Conservation (phyloP, 1,140 invertebrate species). For the Platyscapa corneri region DNA sequence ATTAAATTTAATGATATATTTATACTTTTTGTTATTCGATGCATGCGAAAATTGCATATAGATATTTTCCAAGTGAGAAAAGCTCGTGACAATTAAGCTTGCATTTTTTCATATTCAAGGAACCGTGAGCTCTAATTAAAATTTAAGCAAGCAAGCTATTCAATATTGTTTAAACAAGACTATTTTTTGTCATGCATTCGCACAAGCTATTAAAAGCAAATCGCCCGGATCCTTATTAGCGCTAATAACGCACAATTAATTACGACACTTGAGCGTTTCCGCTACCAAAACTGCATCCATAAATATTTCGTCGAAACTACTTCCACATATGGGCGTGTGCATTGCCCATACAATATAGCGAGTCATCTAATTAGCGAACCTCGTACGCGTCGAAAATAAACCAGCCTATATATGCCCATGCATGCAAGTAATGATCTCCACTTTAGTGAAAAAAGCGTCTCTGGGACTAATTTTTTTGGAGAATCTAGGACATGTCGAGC, state of each 20-base stretch:
- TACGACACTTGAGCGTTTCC: not conserved
- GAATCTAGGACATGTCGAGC: conserved; percentile 19
- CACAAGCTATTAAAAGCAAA: conserved; percentile 18
- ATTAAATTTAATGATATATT: no score
- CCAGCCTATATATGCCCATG: not conserved
- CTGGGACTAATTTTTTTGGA: conserved; percentile 30
- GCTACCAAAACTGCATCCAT: not conserved
- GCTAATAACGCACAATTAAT: not conserved
- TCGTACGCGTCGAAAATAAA: conserved; percentile 24
- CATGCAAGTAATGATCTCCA: not conserved
- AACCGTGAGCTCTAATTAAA: no score
- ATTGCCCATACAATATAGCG: not conserved
- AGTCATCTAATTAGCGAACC: not conserved
- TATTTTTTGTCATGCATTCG: not conserved
- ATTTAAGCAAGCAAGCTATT: not conserved
- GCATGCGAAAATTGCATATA: no score
- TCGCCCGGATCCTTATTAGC: conserved; percentile 2
- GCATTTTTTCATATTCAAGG: no score
- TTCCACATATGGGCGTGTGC: not conserved
- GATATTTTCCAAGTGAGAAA: no score
- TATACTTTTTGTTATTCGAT: no score
- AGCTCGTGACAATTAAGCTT: no score
- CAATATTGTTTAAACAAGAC: not conserved
- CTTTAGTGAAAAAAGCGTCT: not conserved
- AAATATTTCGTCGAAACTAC: conserved; percentile 12